Evolutionary conservation across 2,797 vertebrate genomes (phyloP), one percentile per base, ranked within the genome.

Genomic region (Rhinoraja longicauda): DNA sequence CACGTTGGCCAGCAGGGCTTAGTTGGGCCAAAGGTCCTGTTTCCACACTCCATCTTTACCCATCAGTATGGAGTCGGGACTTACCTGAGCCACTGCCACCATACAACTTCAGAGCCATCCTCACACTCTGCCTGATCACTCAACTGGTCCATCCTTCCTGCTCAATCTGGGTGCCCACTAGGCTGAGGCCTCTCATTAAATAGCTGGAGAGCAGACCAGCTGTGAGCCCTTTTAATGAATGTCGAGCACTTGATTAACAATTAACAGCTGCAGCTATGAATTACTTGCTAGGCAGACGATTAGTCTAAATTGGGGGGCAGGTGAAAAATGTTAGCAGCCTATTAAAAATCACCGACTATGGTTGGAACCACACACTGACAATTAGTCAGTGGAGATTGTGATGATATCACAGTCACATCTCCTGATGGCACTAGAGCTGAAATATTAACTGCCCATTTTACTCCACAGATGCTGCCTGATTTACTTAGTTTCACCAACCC

Each of bases 251-350:
- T 93, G 93, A 91, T 84, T 2, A 0, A 93, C 94, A 29, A 39
- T 94, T 75, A 93, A 94, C 93, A 93, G 93, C 77, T 95, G 75
- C 93, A 94, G 93, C 81, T 93, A 93, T 92, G 90, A 93, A 93
- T 93, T 32, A 75, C 94, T 95, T 75, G 21, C 13, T 53, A 53
- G 24, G 36, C 13, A 21, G 32, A 67, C 4, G 53, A 53, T 73
- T 53, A 64, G 32, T 64, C 70, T 73, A 91, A 91, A 17, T 53
- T 91, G 70, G 59, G 84, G 67, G 21, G 29, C n/a, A n/a, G n/a
- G 13, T 77, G 32, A 62, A 86, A 19, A 21, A 73, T 32, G 36
- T 79, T 32, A 26, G 9, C 45, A 67, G 67, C 64, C 39, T 26
- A 39, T 90, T 10, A 91, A 72, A 72, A 91, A 91, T 92, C 53